Evolutionary conservation across 2,113 vertebrate species (phyloP).

Genomic region (Nettapus auritus): DNA sequence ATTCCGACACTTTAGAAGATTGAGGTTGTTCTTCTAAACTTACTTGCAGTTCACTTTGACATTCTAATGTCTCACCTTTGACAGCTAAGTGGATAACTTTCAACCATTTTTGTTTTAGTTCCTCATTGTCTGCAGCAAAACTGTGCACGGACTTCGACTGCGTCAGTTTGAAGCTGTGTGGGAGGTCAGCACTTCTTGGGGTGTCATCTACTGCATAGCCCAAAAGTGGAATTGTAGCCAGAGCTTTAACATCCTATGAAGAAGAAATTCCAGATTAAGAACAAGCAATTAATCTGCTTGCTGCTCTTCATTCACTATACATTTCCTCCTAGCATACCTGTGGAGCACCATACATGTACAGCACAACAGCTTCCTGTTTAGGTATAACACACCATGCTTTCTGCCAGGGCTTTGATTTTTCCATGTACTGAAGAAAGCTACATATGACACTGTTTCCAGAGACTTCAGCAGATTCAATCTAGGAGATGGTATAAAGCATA

Average conservation of each 20-base stretch:
- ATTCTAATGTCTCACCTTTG: conserved; percentile 84
- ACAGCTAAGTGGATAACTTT: conserved; percentile 90
- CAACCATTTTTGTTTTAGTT: conserved; percentile 95
- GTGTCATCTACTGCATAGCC: conserved; percentile 91
- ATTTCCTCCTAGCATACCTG: conserved; percentile 81
- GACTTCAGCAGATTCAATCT: conserved; percentile 97
- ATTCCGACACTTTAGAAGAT: conserved; percentile 60
- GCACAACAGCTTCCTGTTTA: conserved; percentile 91
- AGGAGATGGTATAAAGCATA: neutral
- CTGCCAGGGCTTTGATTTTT: conserved; percentile 96
- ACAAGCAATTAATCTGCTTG: neutral
- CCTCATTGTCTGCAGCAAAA: conserved; percentile 92
- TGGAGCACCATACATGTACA: conserved; percentile 95
- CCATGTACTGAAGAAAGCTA: conserved; percentile 95
- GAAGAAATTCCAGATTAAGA: neutral
- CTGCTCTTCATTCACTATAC: neutral
- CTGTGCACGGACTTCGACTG: conserved; percentile 95
- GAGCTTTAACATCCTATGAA: conserved; percentile 92
- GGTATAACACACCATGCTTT: conserved; percentile 97
- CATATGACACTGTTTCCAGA: conserved; percentile 92
- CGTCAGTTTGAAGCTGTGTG: conserved; percentile 89
- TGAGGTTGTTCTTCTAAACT: conserved; percentile 64
- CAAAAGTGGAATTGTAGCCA: conserved; percentile 93
- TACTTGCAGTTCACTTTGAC: conserved; percentile 54
- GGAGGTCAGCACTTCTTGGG: conserved; percentile 81